These are phyloP conservation scores for Lycorma delicatula DNA, from an alignment of 1,140 invertebrate species.

Conservation along the genomic window DNA sequence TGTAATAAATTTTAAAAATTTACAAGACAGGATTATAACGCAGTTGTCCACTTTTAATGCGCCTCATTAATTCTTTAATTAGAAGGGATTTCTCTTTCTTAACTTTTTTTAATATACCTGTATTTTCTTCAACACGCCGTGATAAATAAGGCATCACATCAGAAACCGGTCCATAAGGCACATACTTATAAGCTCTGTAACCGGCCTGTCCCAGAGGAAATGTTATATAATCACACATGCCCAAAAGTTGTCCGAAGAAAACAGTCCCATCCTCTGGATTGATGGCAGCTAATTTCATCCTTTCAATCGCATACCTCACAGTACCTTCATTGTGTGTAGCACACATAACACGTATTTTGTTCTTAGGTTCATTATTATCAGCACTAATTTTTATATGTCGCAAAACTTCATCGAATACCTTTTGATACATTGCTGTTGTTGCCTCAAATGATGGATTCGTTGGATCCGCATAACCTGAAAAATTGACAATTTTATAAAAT, in stretches of 20 bases:
- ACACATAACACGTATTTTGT: too few species aligned
- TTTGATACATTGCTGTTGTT: constrained; percentile 87
- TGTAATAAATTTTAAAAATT: too few species aligned
- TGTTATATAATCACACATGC: constrained; percentile 97
- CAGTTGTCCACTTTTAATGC: constrained; percentile 60
- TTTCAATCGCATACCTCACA: constrained; percentile 85
- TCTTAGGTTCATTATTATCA: constrained; percentile 54
- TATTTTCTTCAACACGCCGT: constrained; percentile 88
- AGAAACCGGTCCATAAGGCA: constrained; percentile 94
- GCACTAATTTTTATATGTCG: constrained; percentile 42
- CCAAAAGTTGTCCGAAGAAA: constrained; percentile 92
- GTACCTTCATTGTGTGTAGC: constrained; percentile 98
- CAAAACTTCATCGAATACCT: constrained; percentile 74
- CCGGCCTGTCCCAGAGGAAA: constrained; percentile 93
- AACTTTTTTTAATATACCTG: constrained; percentile 77
- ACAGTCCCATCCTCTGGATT: constrained; percentile 65
- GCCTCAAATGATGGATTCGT: constrained; percentile 85
- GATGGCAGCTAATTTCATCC: constrained; percentile 78
- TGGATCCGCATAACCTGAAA: constrained; percentile 68
- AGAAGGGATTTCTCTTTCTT: constrained; percentile 77
- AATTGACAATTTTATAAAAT: too few species aligned
- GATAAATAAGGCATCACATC: constrained; percentile 96
- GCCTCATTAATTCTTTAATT: constrained; percentile 59
- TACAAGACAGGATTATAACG: constrained; percentile 59
- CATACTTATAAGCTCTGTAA: constrained; percentile 97